Conservation (phyloP, 2,113 vertebrate genomes). For the Loxodonta africana region DNA sequence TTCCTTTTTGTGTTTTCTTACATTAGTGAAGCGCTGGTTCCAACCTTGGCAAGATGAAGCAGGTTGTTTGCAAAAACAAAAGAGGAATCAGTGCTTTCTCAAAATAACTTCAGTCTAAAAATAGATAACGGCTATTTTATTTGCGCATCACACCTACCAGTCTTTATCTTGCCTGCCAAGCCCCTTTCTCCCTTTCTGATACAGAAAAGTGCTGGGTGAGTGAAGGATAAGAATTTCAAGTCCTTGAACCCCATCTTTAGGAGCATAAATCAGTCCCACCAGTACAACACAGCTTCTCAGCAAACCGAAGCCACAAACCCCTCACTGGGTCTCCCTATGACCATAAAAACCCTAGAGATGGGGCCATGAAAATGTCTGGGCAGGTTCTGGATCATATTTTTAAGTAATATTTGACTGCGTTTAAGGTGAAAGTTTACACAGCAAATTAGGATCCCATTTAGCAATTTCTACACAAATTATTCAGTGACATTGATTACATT, state of each 20-base stretch:
- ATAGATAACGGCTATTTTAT: constrained; percentile 20
- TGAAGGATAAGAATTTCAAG: neutral
- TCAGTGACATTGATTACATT: neutral
- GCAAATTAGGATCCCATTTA: neutral
- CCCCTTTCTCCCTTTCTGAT: neutral
- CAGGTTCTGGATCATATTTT: neutral
- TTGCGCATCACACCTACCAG: neutral
- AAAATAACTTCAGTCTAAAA: constrained; percentile 68
- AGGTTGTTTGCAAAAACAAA: constrained; percentile 63
- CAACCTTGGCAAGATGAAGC: constrained; percentile 15
- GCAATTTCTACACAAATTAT: neutral
- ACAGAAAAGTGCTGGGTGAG: neutral
- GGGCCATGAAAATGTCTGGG: neutral
- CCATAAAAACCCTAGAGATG: neutral
- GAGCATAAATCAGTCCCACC: neutral
- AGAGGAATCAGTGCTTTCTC: constrained; percentile 54
- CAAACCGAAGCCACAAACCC: neutral
- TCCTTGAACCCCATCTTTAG: neutral
- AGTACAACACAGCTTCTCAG: neutral
- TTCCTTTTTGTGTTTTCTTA: constrained; percentile 31
- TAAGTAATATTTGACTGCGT: neutral
- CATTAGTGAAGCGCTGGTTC: constrained; percentile 39
- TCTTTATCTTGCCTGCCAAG: neutral
- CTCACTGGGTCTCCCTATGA: neutral
- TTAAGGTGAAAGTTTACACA: neutral